Evolutionary conservation across 2,797 vertebrate species (phyloP), one percentile per base, ranked within the genome.

Genomic region (Parotocinclus haroldoi): DNA sequence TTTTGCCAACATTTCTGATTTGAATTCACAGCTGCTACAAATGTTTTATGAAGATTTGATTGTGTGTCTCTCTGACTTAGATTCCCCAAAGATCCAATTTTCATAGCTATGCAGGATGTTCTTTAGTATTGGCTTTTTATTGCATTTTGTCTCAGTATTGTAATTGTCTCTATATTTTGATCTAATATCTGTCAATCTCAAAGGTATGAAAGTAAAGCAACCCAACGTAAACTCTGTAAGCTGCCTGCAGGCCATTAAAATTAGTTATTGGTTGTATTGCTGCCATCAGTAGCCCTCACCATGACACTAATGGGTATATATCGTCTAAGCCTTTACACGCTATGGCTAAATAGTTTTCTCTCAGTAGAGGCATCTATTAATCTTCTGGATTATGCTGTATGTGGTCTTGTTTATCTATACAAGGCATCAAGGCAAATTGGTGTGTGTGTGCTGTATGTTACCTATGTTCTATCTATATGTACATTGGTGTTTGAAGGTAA

Each of bases 161-260:
- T 62, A 42, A 67, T 66, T 39, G 56, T 39, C 40, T 66, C 55
- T 55, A 5, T 27, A 27, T 27, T 27, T 27, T 2, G 27, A 27
- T 27, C 27, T 27, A 27, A 27, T 66, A 71, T 63, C 69, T 76
- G 39, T 56, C 49, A 60, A 50, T 72, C 58, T 55, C 71, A 36
- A 54, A 66, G 63, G 62, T 36, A 63, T 58, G 45, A 19, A 67
- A 65, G 45, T 66, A 72, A 75, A 79, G 46, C 48, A 68, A 73
- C 59, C 58, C 48, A 62, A 61, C 57, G 58, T 56, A 72, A 62
- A 61, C 37, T 72, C 60, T 52, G 58, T n/a, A 57, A 62, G 58
- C 73, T 63, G 63, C 66, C 69, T 50, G 44, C 51, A 62, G 63
- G 54, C 39, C 14, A 37, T 57, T 55, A 60, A 70, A 64, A 71